Evolutionary conservation across 1,140 invertebrate species (phyloP).

Genomic region (Heliconius eleuchia): DNA sequence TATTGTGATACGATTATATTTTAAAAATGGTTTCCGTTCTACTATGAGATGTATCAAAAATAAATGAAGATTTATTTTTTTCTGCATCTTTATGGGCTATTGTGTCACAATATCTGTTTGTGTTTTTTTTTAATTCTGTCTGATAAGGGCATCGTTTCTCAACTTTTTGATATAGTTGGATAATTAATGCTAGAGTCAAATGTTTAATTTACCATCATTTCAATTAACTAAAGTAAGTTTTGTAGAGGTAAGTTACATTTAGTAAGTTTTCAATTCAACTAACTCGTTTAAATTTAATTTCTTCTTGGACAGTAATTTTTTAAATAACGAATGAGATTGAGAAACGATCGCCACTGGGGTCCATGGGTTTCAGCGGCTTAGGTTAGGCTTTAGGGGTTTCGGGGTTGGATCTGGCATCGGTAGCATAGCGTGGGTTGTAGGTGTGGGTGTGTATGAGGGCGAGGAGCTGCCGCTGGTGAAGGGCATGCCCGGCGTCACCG

Average conservation of each 20-base stretch:
- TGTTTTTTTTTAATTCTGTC: neutral
- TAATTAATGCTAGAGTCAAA: too few relatives aligned
- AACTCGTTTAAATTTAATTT: too few relatives aligned
- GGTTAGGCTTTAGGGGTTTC: neutral
- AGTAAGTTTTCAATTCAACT: too few relatives aligned
- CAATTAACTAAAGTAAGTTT: neutral
- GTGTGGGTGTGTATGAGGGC: constrained; percentile 54
- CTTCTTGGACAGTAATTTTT: neutral
- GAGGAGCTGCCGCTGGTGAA: constrained; percentile 63
- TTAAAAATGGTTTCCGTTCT: neutral
- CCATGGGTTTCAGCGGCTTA: too few relatives aligned
- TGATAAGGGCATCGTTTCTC: neutral
- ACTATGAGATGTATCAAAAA: too few relatives aligned
- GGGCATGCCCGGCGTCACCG: constrained; percentile 73
- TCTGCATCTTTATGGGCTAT: neutral
- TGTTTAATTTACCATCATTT: too few relatives aligned
- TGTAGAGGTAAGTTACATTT: neutral
- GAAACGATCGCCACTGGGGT: neutral
- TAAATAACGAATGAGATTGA: neutral
- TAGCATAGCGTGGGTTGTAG: constrained; percentile 53
- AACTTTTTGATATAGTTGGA: neutral
- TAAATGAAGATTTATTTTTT: neutral
- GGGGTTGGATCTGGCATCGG: constrained; percentile 33
- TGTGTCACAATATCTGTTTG: neutral
- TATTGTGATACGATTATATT: neutral